Percentiles rank a stretch among this genome's conserved stretches.
Evolutionary conservation across 30 jellyfish, hydroid and myxozoan genomes (phyloP).

Genomic region (Aurelia sp.): DNA sequence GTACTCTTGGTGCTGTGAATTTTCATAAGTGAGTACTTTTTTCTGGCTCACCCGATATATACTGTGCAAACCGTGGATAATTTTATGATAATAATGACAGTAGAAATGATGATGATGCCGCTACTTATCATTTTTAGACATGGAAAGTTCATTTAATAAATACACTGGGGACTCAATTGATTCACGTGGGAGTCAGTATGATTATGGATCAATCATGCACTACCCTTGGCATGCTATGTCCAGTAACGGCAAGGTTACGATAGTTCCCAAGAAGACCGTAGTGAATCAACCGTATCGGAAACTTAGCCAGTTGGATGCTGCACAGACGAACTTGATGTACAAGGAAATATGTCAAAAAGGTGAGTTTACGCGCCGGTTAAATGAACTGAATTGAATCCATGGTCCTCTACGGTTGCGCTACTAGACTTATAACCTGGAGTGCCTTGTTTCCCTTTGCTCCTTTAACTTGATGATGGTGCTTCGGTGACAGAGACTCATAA

Average conservation of each 20-base stretch:
- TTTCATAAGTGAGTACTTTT: no score
- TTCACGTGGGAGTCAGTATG: constrained; percentile 73
- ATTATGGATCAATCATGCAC: constrained; percentile 87
- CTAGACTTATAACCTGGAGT: no score
- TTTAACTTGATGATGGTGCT: no score
- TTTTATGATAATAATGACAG: no score
- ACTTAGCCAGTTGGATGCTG: constrained; percentile 71
- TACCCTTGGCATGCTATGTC: constrained; percentile 89
- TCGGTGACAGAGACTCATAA: no score
- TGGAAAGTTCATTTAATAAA: constrained; percentile 63
- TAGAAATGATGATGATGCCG: not conserved
- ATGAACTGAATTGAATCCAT: no score
- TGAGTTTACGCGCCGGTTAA: no score
- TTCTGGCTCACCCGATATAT: no score
- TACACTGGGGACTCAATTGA: constrained; percentile 73
- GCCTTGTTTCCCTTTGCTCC: no score
- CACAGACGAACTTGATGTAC: constrained; percentile 70
- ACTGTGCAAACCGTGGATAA: no score
- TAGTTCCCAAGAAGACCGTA: constrained; percentile 52
- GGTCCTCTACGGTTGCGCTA: no score
- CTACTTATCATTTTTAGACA: not conserved
- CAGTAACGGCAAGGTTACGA: constrained; percentile 65
- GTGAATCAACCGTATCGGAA: constrained; percentile 57
- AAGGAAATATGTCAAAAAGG: not conserved
- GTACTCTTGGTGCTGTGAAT: no score